Base-by-base conservation (phyloP, 2,797 vertebrate genomes). In the Picus viridis region DNA sequence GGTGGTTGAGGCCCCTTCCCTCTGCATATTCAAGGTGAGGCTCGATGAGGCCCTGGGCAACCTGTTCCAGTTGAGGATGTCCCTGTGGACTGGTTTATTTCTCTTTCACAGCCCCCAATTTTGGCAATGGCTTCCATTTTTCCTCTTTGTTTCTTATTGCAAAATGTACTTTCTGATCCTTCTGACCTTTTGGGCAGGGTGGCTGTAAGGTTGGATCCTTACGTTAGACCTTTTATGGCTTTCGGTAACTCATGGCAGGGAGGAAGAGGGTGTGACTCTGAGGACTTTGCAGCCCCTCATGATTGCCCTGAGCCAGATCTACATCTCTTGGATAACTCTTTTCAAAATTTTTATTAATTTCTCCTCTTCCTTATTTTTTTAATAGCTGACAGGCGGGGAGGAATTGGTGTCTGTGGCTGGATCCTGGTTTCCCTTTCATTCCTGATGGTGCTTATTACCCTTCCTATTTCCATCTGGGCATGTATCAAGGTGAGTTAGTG, bases 401-500 rank as follows among this genome's bases (percentile, higher is more conserved):
- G 87, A 86, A 94, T 98, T 69, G 98, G 98, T 41, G 97, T 96
- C 20, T 88, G 98, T 20, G 99, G 98, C 30, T 99, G 98, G 98
- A 30, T 98, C 54, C 90, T 99, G 9, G 95, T 98, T 89, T 96
- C 94, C 7, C 9, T 99, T 13, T 98, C 98, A 14, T 96, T 97
- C 30, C 4, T 99, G 12, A 95, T 99, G n/a, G 91, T 97, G 27
- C 1, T 97, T 23, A 6, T 97, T 10, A 97, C 98, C 8, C 98
- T 98, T 86, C 98, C 98, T 5, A 0, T 99, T 91, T 98, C 98
- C 54, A 95, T 99, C 94, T 99, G 98, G 98, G 96, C 98, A 61
- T 98, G 98, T 92, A 51, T 99, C 36, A 99, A 99, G 98, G 99
- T 99, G 97, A 97, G 75, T 57, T 69, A 32, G 20, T 70, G 88